phyloP scores from a whole-genome alignment of 1,140 invertebrate species.

The Drosophila sulfurigaster region DNA sequence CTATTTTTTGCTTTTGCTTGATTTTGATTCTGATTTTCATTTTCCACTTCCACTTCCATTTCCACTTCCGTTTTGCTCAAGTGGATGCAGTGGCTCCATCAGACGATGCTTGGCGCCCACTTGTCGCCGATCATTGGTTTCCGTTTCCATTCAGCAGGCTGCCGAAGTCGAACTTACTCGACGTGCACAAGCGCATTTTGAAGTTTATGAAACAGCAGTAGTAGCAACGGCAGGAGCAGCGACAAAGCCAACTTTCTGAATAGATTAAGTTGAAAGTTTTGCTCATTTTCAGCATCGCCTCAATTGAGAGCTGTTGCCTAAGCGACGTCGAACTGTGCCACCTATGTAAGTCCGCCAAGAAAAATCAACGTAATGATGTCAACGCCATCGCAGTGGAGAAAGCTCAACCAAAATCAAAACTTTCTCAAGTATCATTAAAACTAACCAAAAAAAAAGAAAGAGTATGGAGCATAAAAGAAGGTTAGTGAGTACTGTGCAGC shows the following conservation, averaged over 20 bases:
- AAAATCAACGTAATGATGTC: conserved; percentile 79
- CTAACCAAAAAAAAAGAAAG: conserved; percentile 54
- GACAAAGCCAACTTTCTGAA: conserved; percentile 76
- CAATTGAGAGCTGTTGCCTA: conserved; percentile 58
- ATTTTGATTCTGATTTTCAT: conserved; percentile 39
- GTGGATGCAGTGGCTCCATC: conserved; percentile 20
- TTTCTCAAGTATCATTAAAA: conserved; percentile 83
- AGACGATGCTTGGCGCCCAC: conserved; percentile 56
- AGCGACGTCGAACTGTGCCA: conserved; percentile 38
- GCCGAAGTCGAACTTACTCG: conserved; percentile 28
- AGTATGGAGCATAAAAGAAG: background rate
- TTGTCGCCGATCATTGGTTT: conserved; percentile 82
- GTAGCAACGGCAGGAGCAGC: conserved; percentile 1
- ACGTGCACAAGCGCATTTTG: conserved; percentile 81
- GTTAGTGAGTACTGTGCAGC: conserved; percentile 16
- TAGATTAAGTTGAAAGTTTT: conserved; percentile 83
- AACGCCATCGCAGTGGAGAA: conserved; percentile 25
- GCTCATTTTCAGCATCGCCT: conserved; percentile 79
- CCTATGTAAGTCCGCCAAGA: conserved; percentile 26
- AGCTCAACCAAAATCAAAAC: conserved; percentile 72
- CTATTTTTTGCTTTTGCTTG: conserved; percentile 28
- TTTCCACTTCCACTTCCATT: conserved; percentile 25
- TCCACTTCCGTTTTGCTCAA: conserved; percentile 47
- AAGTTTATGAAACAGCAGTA: conserved; percentile 75
- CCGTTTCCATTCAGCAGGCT: conserved; percentile 55